phyloP scores from a whole-genome alignment of 2,113 vertebrate species.

The Balaeniceps rex region DNA sequence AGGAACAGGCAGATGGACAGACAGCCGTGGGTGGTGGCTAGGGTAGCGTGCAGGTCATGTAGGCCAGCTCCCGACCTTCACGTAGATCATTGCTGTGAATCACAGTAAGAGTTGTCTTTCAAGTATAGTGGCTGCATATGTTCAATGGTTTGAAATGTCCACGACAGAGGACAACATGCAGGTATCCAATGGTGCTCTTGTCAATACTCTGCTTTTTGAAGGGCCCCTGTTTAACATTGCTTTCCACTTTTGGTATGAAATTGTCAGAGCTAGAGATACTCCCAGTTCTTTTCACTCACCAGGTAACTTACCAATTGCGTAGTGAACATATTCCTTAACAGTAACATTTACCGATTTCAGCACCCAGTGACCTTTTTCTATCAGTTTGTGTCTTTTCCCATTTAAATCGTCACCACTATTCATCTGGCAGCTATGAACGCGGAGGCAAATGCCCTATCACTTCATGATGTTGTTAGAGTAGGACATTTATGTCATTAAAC shows the following conservation, averaged over 20 bases:
- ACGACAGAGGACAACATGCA: not conserved
- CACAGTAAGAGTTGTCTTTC: not conserved
- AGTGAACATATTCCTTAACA: not conserved
- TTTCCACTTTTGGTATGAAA: not conserved
- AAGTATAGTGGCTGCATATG: not conserved
- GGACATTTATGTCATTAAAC: not conserved
- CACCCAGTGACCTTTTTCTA: not conserved
- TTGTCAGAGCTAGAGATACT: not conserved
- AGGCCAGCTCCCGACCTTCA: not conserved
- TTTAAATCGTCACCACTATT: not conserved
- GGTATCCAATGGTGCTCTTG: not conserved
- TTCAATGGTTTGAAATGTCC: not conserved
- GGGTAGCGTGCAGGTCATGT: not conserved
- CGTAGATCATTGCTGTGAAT: not conserved
- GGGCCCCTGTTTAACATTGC: not conserved
- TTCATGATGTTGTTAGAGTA: not conserved
- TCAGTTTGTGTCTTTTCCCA: not conserved
- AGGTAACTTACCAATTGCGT: not conserved
- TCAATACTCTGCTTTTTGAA: not conserved
- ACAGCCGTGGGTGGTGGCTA: too few relatives aligned
- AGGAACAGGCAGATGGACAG: not conserved
- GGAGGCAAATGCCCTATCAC: not conserved
- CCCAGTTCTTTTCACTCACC: not conserved
- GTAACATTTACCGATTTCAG: not conserved
- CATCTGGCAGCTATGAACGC: not conserved